Base-by-base conservation (phyloP, 2,113 vertebrate species). In the Zosterops borbonicus region DNA sequence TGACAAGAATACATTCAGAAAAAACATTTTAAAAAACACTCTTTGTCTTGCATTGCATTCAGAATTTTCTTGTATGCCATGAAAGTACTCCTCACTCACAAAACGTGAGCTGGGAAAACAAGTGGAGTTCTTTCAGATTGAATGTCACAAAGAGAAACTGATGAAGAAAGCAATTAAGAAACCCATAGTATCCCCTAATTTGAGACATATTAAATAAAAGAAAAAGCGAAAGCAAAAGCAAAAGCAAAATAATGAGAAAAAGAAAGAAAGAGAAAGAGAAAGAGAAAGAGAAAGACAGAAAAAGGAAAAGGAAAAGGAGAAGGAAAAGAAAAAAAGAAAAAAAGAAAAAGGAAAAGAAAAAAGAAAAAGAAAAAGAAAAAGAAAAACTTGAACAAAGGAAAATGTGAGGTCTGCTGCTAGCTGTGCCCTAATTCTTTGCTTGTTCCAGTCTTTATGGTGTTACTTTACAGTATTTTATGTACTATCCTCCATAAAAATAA, bases 151-250 rank as follows among this genome's bases (percentile, higher is more conserved):
- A 76, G 35, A 91, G 22, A 91, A 90, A 21, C 46, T 80, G 67
- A 55, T 88, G 59, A 93, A 85, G 75, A 86, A 88, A 90, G 60
- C 64, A 63, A 42, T 47, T 91, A 86, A 55, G 46, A 94, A 93
- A 71, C 37, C 8, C 37, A 91, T 47, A 91, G 9, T 8, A 80
- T 19, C 8, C 16, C 21, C 29, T 83, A 74, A 92, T 85, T 74
- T 83, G 65, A 74, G n/a, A 52, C 33, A 44, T 19, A 56, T 33
- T 10, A 27, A 39, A 46, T 28, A 39, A 20, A 4, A 7, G 9
- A 3, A 6, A 8, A 50, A 50, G 9, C 18, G 19, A 25, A 4
- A 11, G 39, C 39, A 39, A 39, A 39, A 39, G 39, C 39, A 39
- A 39, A 39, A 39, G 39, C 39, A 39, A 39, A 39, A 39, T 11